Evolutionary conservation across 2,113 vertebrate species (phyloP), one percentile per base, ranked within the genome.

Genomic region (Cyphomyrus plagiostoma): DNA sequence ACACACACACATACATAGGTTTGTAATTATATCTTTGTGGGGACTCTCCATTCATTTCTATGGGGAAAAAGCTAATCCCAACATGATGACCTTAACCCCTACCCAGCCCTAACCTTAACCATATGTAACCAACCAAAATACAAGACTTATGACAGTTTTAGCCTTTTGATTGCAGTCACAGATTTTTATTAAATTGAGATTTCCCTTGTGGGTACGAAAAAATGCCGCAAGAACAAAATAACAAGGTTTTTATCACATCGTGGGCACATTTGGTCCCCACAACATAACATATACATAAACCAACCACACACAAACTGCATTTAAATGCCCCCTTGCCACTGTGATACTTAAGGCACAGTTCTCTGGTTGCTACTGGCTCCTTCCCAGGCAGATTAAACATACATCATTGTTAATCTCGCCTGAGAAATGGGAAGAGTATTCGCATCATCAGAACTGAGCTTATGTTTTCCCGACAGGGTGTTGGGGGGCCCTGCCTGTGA

Each of bases 401-500:
- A 93, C 93, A 92, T 93, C 93, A 91, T 92, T 88, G 85, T 94
- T 95, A 95, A 95, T 94, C 94, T 94, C 93, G 93, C 93, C 89
- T 92, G 91, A 91, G 91, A 94, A 94, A 91, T 91, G 89, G 90
- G 91, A 93, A 90, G 91, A 91, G 92, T 93, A 94, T 95, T 94
- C 91, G 91, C 89, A 93, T 93, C 92, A 94, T 93, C 92, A 94
- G 92, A 92, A 93, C 88, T 90, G 92, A 94, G 94, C 95, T 95
- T 96, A 95, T 95, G 95, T 94, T 95, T 93, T 93, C 95, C 92
- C 95, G 90, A 91, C 92, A 90, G 94, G 95, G 93, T 94, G 92
- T 93, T 91, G 26, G 48, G 91, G 92, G 92, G 91, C 93, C 92
- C 95, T 93, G 93, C 93, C 95, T 94, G 93, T 89, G 92, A 92